Evolutionary conservation across 2,797 vertebrate species (phyloP).

Genomic region (Arnoldichthys spilopterus): DNA sequence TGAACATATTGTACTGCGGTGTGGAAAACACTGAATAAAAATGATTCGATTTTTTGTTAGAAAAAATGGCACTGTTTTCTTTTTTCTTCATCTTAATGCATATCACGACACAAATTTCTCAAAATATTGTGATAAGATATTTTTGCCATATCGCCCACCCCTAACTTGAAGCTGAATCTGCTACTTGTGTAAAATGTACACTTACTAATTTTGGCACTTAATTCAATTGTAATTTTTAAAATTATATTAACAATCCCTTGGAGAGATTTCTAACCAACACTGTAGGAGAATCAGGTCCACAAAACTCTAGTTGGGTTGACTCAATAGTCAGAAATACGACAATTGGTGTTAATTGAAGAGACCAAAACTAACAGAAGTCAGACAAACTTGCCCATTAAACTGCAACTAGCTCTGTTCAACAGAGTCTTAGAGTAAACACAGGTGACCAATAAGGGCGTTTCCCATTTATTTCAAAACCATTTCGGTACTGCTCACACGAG

Average conservation of each 20-base stretch:
- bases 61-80: too few relatives aligned
- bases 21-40: too few relatives aligned
- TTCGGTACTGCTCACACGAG: slow-evolving; percentile 57
- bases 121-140: too few relatives aligned
- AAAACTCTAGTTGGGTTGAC: slow-evolving; percentile 17
- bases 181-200: too few relatives aligned
- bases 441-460: not conserved
- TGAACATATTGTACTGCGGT: too few relatives aligned
- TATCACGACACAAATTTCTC: too few relatives aligned
- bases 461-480: slow-evolving; percentile 46
- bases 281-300: slow-evolving; percentile 8
- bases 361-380: slow-evolving; percentile 7
- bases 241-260: not conserved
- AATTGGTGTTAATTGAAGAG: slow-evolving; percentile 7
- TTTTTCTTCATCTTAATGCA: not conserved
- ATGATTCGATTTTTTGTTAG: too few relatives aligned
- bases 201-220: too few relatives aligned
- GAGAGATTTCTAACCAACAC: not conserved
- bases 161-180: too few relatives aligned
- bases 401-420: slow-evolving; percentile 29
- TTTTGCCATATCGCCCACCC: too few relatives aligned
- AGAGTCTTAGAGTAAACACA: not conserved
- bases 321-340: not conserved
- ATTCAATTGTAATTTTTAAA: too few relatives aligned
- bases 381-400: slow-evolving; percentile 23